Percentiles rank a stretch among this genome's conserved stretches.
Conservation (phyloP, 1,140 invertebrate genomes). For the Ceratosolen fusciceps region DNA sequence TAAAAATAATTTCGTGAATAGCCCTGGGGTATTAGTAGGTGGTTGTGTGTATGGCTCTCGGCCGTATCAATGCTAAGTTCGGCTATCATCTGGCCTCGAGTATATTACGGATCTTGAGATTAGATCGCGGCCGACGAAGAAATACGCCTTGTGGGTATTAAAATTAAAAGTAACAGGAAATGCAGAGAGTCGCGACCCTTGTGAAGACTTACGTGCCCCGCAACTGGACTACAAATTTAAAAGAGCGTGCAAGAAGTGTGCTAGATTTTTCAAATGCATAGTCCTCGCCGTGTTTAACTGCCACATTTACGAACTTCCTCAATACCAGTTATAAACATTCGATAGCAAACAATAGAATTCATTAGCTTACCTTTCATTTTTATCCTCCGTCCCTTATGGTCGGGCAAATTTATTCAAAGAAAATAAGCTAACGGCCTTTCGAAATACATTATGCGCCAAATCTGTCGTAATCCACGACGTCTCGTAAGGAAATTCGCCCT, state of each 20-base stretch:
- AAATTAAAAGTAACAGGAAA: conserved; percentile 13
- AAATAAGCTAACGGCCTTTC: no score
- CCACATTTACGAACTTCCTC: no score
- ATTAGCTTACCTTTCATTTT: no score
- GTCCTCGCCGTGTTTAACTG: no score
- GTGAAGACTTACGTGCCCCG: neutral
- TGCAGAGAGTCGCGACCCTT: neutral
- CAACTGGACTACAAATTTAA: neutral
- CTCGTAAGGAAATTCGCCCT: no score
- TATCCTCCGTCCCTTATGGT: no score
- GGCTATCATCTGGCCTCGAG: neutral
- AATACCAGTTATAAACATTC: no score
- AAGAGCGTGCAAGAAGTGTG: neutral
- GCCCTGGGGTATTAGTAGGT: neutral
- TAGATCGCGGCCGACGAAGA: neutral
- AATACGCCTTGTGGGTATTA: conserved; percentile 8
- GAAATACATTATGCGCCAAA: no score
- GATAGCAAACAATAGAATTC: no score
- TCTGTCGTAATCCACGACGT: no score
- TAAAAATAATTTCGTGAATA: neutral
- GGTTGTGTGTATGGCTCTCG: neutral
- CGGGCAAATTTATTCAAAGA: no score
- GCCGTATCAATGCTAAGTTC: neutral
- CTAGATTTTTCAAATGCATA: neutral
- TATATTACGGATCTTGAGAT: neutral